Evolutionary conservation across 2,888 invertebrate species (phyloP).

Genomic region (Cartodere bifasciata): DNA sequence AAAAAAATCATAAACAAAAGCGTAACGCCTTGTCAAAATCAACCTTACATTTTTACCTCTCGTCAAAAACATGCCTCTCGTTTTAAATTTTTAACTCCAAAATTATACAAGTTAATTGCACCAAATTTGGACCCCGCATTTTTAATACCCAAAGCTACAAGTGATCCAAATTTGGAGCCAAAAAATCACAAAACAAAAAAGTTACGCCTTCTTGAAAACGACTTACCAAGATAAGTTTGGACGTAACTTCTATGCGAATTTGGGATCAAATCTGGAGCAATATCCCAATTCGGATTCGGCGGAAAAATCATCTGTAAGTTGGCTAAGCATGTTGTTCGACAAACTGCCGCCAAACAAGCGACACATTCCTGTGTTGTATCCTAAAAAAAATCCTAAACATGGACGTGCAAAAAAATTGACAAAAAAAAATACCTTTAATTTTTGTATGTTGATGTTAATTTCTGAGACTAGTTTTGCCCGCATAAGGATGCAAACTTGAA

Average conservation of each 20-base stretch:
- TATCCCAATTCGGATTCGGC: conserved; percentile 50
- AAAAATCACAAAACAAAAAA: too few relatives aligned
- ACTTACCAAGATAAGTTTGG: conserved; percentile 53
- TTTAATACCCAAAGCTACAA: too few relatives aligned
- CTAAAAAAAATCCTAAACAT: conserved; percentile 36
- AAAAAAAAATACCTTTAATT: conserved; percentile 48
- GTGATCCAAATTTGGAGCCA: too few relatives aligned
- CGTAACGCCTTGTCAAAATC: too few relatives aligned
- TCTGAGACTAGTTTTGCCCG: conserved; percentile 70
- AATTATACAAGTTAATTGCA: too few relatives aligned
- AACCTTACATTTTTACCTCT: too few relatives aligned
- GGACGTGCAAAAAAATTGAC: conserved; percentile 4
- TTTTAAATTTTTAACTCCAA: too few relatives aligned
- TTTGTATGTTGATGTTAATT: conserved; percentile 59
- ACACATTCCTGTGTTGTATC: conserved; percentile 60
- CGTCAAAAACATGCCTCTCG: too few relatives aligned
- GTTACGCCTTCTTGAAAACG: neutral
- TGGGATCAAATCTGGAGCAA: conserved; percentile 33
- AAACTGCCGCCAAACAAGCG: conserved; percentile 57
- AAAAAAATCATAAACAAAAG: too few relatives aligned
- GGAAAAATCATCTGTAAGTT: conserved; percentile 77
- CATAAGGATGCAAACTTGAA: conserved; percentile 69
- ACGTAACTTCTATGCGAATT: conserved; percentile 51
- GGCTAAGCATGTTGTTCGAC: conserved; percentile 64
- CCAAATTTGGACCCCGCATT: too few relatives aligned